phyloP scores from a whole-genome alignment of 2,113 vertebrate genomes.

The Calonectris borealis region DNA sequence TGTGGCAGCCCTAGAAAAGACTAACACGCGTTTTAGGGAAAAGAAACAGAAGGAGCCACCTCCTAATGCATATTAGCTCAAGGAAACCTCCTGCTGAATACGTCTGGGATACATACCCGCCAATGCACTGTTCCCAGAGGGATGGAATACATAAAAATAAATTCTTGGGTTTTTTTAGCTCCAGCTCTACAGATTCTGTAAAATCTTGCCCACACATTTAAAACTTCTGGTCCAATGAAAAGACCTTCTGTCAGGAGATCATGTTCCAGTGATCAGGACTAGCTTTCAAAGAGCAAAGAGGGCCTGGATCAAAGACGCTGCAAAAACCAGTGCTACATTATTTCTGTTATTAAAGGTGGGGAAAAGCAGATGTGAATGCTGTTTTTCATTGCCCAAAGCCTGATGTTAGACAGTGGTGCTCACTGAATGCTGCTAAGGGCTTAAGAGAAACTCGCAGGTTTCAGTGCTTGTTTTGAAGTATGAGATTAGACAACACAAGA shows the following conservation, averaged over 20 bases:
- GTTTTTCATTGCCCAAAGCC: not conserved
- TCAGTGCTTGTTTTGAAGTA: not conserved
- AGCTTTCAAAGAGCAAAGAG: not conserved
- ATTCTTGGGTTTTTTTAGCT: not conserved
- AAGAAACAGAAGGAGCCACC: not conserved
- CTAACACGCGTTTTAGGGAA: not conserved
- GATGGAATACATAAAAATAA: not conserved
- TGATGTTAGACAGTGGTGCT: not conserved
- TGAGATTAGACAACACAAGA: not conserved
- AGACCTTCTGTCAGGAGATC: not conserved
- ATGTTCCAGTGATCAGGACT: not conserved
- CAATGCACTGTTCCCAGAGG: not conserved
- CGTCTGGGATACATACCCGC: not conserved
- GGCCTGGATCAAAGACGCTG: not conserved
- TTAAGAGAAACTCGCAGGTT: not conserved
- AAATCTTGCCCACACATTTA: not conserved
- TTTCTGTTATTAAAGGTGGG: not conserved
- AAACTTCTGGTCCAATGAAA: not conserved
- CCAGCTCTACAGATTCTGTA: not conserved
- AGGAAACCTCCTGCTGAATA: not conserved
- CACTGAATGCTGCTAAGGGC: not conserved
- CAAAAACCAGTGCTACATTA: not conserved
- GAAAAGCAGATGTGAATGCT: not conserved
- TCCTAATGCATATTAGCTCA: not conserved
- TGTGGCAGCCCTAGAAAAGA: not conserved